Percentiles rank a stretch among this genome's conserved stretches.
Conservation (phyloP, 2,113 vertebrate genomes). For the Egretta garzetta region DNA sequence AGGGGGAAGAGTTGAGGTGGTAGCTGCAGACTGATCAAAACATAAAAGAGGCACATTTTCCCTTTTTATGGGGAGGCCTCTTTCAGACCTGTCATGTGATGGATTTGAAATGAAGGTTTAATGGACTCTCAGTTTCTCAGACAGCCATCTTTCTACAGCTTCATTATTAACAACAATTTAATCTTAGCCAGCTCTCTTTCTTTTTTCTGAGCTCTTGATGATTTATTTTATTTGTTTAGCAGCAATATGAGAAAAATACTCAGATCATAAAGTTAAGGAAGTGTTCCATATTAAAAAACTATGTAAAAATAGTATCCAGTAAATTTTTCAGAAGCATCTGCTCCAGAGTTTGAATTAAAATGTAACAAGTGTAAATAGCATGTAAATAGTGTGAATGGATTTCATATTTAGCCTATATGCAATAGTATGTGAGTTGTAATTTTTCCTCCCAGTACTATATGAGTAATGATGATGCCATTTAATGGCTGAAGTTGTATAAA, state of each 20-base stretch:
- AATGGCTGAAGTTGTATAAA: neutral
- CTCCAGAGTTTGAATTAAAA: neutral
- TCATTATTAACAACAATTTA: conserved; percentile 27
- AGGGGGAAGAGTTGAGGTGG: neutral
- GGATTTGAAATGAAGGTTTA: neutral
- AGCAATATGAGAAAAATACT: neutral
- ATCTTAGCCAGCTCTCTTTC: neutral
- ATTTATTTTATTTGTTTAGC: neutral
- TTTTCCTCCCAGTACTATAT: neutral
- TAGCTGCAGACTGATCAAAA: conserved; percentile 9
- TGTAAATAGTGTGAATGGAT: neutral
- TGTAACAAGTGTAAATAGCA: neutral
- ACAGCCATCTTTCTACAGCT: conserved; percentile 28
- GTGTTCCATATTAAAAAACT: neutral
- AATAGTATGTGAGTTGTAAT: neutral
- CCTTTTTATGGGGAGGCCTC: neutral
- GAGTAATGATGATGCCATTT: neutral
- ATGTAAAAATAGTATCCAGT: neutral
- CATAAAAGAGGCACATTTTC: neutral
- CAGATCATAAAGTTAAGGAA: neutral
- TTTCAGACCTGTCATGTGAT: neutral
- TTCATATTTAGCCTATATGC: neutral
- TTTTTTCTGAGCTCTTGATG: neutral
- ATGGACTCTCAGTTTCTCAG: neutral
- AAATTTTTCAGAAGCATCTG: neutral